Evolutionary conservation across 2,113 vertebrate species (phyloP).

Genomic region (Vicugna pacos): DNA sequence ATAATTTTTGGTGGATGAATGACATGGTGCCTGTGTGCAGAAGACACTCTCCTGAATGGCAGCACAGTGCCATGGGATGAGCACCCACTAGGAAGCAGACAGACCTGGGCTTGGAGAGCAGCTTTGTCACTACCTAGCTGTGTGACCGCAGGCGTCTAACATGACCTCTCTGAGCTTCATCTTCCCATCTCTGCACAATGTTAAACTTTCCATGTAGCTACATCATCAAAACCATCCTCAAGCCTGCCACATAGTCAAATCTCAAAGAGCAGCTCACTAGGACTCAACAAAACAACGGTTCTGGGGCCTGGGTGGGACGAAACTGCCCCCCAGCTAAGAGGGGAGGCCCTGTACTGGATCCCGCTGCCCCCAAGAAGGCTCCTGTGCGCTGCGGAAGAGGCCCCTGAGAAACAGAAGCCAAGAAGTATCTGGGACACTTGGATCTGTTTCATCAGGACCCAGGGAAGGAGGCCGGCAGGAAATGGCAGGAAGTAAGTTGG

Average conservation of each 20-base stretch:
- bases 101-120: not conserved
- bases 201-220: not conserved
- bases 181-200: not conserved
- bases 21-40: fast-evolving
- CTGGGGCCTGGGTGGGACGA: no score
- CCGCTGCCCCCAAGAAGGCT: not conserved
- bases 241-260: not conserved
- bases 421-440: not conserved
- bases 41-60: not conserved
- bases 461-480: not conserved
- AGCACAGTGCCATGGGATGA: fast-evolving
- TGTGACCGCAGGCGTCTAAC: not conserved
- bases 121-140: not conserved
- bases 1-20: not conserved
- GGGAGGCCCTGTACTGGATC: not conserved
- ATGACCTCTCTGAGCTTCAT: not conserved
- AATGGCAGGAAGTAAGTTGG: not conserved
- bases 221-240: not conserved
- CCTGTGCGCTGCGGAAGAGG: not conserved
- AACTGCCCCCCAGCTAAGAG: not conserved
- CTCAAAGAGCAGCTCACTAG: not conserved
- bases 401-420: not conserved
- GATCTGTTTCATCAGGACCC: not conserved
- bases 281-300: no score
- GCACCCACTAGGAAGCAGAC: not conserved